Conservation (phyloP, 2,797 vertebrate genomes). For the Nyctibius grandis region DNA sequence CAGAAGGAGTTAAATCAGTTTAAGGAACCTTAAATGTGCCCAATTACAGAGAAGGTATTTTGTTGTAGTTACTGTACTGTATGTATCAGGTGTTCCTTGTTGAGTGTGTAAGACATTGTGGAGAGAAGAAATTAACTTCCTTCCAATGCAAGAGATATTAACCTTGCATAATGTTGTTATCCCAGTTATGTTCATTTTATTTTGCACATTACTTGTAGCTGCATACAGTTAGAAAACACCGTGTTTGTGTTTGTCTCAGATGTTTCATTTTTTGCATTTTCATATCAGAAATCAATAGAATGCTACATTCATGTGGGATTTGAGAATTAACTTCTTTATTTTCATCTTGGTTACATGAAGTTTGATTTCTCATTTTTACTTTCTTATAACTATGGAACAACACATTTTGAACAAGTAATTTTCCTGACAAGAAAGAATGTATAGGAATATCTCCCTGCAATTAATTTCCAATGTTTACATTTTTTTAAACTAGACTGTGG, state of each 20-base stretch:
- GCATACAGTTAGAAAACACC: conserved; percentile 44
- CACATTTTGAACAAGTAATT: conserved; percentile 57
- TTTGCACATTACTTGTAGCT: conserved; percentile 70
- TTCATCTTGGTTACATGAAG: conserved; percentile 26
- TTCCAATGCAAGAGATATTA: conserved; percentile 33
- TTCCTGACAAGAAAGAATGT: conserved; percentile 82
- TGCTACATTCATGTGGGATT: not conserved
- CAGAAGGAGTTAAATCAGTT: conserved; percentile 52
- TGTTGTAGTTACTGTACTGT: conserved; percentile 64
- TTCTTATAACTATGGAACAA: conserved; percentile 45
- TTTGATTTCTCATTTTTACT: conserved; percentile 26
- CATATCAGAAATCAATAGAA: not conserved
- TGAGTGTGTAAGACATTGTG: conserved; percentile 57
- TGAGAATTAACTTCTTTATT: not conserved
- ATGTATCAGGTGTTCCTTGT: conserved; percentile 66
- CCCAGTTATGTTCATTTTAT: conserved; percentile 24
- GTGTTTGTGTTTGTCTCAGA: conserved; percentile 58
- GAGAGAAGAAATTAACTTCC: conserved; percentile 36
- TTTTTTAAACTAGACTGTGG: conserved; percentile 81
- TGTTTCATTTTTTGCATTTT: conserved; percentile 32
- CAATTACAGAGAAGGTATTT: conserved; percentile 53
- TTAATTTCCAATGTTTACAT: conserved; percentile 84
- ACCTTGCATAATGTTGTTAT: conserved; percentile 41
- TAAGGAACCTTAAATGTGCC: conserved; percentile 63
- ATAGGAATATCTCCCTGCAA: conserved; percentile 75